A percentile compares a stretch with the other conserved stretches of the same genome.
phyloP scores from a whole-genome alignment of 2,888 invertebrate species.

The Metallyticus violacea region DNA sequence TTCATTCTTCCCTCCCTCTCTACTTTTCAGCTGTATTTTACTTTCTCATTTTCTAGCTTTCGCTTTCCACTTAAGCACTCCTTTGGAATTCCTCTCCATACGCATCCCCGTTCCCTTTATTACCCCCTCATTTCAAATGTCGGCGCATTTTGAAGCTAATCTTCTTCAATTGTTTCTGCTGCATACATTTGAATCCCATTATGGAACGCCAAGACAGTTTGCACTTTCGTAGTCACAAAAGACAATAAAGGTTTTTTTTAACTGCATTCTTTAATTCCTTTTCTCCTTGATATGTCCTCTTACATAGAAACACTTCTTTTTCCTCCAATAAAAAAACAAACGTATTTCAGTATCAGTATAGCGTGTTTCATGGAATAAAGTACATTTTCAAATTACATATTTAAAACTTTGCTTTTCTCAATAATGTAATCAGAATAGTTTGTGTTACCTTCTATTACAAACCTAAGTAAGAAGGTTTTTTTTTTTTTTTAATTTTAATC shows the following conservation, averaged over 20 bases:
- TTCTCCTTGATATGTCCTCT: too few species aligned
- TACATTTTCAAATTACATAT: too few species aligned
- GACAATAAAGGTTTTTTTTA: neutral
- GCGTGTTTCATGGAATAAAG: too few species aligned
- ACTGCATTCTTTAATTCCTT: too few species aligned
- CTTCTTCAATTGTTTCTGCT: conserved; percentile 23
- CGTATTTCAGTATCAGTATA: too few species aligned
- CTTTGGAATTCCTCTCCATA: neutral
- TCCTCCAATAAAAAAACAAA: too few species aligned
- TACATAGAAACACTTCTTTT: too few species aligned
- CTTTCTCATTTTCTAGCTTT: neutral
- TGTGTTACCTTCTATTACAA: too few species aligned
- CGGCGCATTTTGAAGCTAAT: neutral
- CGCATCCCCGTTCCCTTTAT: neutral
- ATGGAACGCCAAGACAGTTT: neutral
- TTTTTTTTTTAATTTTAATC: too few species aligned
- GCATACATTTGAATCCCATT: conserved; percentile 21
- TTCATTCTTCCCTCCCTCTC: neutral
- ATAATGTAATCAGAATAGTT: too few species aligned
- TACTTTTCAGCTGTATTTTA: neutral
- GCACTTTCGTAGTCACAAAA: neutral
- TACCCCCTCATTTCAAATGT: neutral
- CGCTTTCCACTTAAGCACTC: neutral
- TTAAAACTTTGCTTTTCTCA: too few species aligned
- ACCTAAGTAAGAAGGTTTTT: too few species aligned